Base-by-base conservation (phyloP, 2,113 vertebrate species). In the Taurulus bubalis region DNA sequence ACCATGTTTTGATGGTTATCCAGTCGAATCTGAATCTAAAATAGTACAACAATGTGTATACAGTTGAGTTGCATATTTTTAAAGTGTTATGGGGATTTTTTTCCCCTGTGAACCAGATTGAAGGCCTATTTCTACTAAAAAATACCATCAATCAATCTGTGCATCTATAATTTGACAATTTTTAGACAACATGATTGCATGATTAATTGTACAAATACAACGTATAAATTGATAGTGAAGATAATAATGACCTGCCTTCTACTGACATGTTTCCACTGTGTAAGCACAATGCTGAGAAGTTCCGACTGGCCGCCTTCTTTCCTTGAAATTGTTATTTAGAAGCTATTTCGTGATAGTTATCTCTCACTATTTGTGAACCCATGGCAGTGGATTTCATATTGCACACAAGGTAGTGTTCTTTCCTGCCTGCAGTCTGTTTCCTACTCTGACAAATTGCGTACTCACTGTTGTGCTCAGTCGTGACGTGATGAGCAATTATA, bases 391-490 rank as follows among this genome's bases (percentile, higher is more conserved):
- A 73, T 87, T 78, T 86, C 82, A 82, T 75, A 36, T 73, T 78
- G 63, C 75, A 81, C 79, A 67, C 71, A 60, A 77, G 59, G 64
- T 71, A 49, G 47, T 62, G 16, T 74, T 49, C 18, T 71, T 80
- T 80, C 60, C 65, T 63, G 66, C 58, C 70, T 36, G 16, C 51
- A 24, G 69, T 42, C 68, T 71, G 12, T 56, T 75, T 53, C 42
- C 55, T 69, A 3, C 72, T 70, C 38, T 87, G 71, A 84, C 59
- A 82, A 87, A 86, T 79, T 63, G 69, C 82, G 79, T 71, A 75
- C 42, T 78, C 64, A 67, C 69, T 38, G 51, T 34, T 76, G 73
- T 79, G 79, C 58, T 81, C 76, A 76, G 62, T 79, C 14, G 10
- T 79, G 79, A 69, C 28, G 0, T 72, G 32, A 77, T 85, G 49